phyloP scores from a whole-genome alignment of 2,888 invertebrate genomes.

The Abrostola triplasia region DNA sequence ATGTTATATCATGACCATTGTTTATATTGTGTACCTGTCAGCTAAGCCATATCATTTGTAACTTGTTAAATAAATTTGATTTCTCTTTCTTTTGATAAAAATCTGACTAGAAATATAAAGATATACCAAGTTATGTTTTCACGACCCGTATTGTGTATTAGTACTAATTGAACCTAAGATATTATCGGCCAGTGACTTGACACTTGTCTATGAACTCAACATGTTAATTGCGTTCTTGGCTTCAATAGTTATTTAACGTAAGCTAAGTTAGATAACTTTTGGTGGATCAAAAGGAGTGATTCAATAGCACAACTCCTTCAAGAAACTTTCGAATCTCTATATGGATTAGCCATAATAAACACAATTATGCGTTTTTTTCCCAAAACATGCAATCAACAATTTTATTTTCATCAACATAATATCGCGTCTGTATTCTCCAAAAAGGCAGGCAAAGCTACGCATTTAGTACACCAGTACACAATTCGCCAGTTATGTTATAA shows the following conservation, averaged over 20 bases:
- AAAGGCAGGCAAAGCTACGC: too few relatives aligned
- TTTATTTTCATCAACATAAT: too few relatives aligned
- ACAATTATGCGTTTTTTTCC: too few relatives aligned
- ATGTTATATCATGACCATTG: too few relatives aligned
- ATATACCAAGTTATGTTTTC: background rate
- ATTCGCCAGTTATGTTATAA: too few relatives aligned
- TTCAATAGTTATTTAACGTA: conserved; percentile 6
- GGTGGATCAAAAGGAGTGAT: background rate
- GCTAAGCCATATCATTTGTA: too few relatives aligned
- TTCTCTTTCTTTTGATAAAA: background rate
- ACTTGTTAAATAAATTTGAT: background rate
- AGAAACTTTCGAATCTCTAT: background rate
- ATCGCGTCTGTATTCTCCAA: too few relatives aligned
- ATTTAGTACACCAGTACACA: too few relatives aligned
- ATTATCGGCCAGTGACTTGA: background rate
- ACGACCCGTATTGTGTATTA: background rate
- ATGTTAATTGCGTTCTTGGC: conserved; percentile 4
- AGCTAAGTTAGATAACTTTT: conserved; percentile 34
- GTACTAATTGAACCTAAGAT: background rate
- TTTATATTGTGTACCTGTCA: too few relatives aligned
- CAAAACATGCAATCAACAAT: too few relatives aligned
- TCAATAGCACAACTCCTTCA: background rate
- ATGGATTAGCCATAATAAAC: background rate
- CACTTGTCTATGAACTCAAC: background rate
- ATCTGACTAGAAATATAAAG: too few relatives aligned